Conservation (phyloP, 2,888 invertebrate species). For the Zaprionus obscuricornis region DNA sequence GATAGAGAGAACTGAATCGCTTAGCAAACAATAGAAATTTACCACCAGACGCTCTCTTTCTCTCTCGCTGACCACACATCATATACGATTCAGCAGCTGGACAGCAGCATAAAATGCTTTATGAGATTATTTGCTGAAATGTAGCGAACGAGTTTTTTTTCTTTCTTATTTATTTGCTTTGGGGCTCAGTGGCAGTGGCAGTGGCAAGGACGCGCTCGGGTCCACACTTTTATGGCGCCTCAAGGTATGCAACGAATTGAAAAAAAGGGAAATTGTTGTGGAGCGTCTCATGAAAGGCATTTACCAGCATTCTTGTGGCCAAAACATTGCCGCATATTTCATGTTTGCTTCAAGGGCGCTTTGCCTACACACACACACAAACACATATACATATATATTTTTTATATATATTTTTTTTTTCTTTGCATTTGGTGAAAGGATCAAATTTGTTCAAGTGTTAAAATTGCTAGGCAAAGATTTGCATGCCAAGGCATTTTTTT, state of each 20-base stretch:
- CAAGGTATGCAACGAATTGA: constrained; percentile 56
- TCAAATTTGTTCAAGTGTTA: constrained; percentile 70
- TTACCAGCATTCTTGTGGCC: constrained; percentile 67
- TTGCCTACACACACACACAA: too few species aligned
- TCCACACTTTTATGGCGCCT: constrained; percentile 59
- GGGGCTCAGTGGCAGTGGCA: constrained; percentile 24
- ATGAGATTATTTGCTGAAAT: constrained; percentile 79
- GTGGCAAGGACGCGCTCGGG: constrained; percentile 6
- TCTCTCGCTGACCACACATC: constrained; percentile 44
- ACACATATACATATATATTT: too few species aligned
- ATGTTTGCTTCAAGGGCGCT: constrained; percentile 65
- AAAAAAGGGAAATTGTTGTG: constrained; percentile 43
- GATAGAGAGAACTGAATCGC: constrained; percentile 68
- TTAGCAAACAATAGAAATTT: constrained; percentile 70
- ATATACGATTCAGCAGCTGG: constrained; percentile 72
- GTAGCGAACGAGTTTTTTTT: constrained; percentile 61
- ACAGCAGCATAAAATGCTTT: constrained; percentile 73
- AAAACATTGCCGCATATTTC: constrained; percentile 74
- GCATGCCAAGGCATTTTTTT: constrained; percentile 54
- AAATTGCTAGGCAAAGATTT: constrained; percentile 71
- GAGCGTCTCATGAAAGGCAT: constrained; percentile 41
- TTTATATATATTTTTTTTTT: background rate
- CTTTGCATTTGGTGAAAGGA: constrained; percentile 24
- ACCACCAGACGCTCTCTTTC: background rate
- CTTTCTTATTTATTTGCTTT: constrained; percentile 70